Conservation (phyloP, 2,888 invertebrate genomes). For the Crepidodera aurea region DNA sequence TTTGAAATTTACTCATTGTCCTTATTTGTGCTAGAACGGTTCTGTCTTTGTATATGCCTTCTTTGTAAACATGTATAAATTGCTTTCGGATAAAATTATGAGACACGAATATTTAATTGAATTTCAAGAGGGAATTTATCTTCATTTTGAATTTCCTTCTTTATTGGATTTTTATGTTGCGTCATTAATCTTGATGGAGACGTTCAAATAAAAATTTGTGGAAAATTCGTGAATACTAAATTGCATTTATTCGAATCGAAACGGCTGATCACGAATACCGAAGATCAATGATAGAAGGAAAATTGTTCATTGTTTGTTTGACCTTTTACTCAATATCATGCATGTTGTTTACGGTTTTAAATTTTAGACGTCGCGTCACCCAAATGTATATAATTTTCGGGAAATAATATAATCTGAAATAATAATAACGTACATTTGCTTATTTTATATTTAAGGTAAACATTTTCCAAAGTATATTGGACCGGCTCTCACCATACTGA, state of each 20-base stretch:
- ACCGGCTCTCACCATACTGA: no score
- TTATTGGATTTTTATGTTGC: conserved; percentile 34
- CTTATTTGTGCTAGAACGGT: no score
- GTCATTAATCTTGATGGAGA: conserved; percentile 32
- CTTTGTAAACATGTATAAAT: conserved; percentile 43
- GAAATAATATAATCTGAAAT: no score
- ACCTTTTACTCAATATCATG: background rate
- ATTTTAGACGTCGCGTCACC: no score
- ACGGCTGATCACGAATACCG: conserved; percentile 15
- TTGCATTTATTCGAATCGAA: conserved; percentile 16
- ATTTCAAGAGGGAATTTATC: conserved; percentile 37
- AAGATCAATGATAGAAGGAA: conserved; percentile 9
- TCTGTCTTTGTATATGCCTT: conserved; percentile 38
- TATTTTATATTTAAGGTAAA: no score
- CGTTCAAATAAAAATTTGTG: conserved; percentile 28
- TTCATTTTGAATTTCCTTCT: conserved; percentile 32
- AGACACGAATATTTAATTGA: conserved; percentile 42
- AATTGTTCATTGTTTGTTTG: background rate
- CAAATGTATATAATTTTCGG: no score
- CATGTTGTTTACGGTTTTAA: no score
- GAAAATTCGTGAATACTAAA: conserved; percentile 19
- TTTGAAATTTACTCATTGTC: no score
- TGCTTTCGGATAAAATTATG: conserved; percentile 41
- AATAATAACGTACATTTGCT: no score
- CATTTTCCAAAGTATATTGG: no score